Base-by-base conservation (phyloP, 2,113 vertebrate genomes). In the Phaethornis superciliosus region DNA sequence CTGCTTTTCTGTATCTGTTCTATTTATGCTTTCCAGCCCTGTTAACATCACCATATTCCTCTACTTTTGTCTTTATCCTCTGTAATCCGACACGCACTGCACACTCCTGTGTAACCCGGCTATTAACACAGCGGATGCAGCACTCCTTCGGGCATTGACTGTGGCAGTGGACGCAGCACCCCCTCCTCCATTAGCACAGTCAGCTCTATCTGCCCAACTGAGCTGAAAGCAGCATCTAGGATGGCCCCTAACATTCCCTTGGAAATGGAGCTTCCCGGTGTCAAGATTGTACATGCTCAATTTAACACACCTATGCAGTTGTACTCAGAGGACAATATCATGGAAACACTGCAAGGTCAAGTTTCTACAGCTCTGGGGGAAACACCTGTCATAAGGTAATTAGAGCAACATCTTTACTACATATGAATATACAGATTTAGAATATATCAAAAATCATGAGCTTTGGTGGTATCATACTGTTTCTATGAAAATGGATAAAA, bases 321-420 rank as follows among this genome's bases (percentile, higher is more conserved):
- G 94, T 98, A 98, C 93, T 98, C 98, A 97, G 98, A 98, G 97
- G 98, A 98, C 93, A 98, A 98, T 98, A 98, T 98, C 94, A 97
- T 98, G 97, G 98, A 98, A 96, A 98, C 98, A 59, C 97, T 98
- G 88, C 98, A 98, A 96, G 98, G 98, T 56, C 98, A 98, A 98
- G 98, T 98, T 85, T 97, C 98, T 87, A 98, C 98, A 94, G 98
- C 98, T 82, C 96, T 98, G 92, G 98, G 98, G 96, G 98, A 98
- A 96, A 84, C 94, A 81, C 95, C 97, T 7, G 4, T 54, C 6
- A 96, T 97, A 96, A 98, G 98, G 98, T 98, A 98, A 98, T 93
- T 33, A 13, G 85, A 90, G 85, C 37, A 93, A 77, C 77, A 49
- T 46, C 93, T 92, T 52, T 68, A 44, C 8, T 42, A 28, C 42